phyloP scores from a whole-genome alignment of 2,797 vertebrate genomes.

The Lemur catta region DNA sequence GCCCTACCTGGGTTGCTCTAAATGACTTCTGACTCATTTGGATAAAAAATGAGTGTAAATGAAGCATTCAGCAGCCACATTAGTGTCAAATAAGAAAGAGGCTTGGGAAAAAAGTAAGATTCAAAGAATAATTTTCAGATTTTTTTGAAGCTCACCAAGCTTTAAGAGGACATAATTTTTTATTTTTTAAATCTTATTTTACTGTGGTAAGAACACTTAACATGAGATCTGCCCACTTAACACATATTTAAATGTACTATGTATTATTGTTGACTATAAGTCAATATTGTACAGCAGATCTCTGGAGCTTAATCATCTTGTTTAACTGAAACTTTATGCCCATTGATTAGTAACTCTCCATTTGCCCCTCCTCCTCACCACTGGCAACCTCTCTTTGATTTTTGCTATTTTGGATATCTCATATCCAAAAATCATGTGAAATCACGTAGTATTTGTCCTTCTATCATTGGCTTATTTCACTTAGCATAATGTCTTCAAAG shows the following conservation, averaged over 20 bases:
- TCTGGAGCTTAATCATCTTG: background rate
- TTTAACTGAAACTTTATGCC: background rate
- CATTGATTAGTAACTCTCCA: background rate
- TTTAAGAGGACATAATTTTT: background rate
- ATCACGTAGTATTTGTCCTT: background rate
- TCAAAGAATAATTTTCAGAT: background rate
- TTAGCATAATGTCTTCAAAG: background rate
- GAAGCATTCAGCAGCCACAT: conserved; percentile 59
- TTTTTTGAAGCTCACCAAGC: background rate
- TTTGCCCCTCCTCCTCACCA: background rate
- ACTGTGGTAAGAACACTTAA: background rate
- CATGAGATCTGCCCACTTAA: background rate
- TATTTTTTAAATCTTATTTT: background rate
- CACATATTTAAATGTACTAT: background rate
- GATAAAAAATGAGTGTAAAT: conserved; percentile 50
- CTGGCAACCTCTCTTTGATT: background rate
- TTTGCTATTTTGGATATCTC: background rate
- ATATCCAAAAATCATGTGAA: background rate
- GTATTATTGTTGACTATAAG: background rate
- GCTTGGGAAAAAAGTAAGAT: background rate
- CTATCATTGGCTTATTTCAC: background rate
- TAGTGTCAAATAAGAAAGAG: conserved; percentile 57
- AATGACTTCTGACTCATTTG: conserved; percentile 58
- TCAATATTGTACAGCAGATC: fast-evolving
- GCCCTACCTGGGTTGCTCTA: conserved; percentile 36